These are phyloP conservation scores for Sphaerophoria rueppellii DNA, from an alignment of 2,888 invertebrate species.

Conservation along the genomic window DNA sequence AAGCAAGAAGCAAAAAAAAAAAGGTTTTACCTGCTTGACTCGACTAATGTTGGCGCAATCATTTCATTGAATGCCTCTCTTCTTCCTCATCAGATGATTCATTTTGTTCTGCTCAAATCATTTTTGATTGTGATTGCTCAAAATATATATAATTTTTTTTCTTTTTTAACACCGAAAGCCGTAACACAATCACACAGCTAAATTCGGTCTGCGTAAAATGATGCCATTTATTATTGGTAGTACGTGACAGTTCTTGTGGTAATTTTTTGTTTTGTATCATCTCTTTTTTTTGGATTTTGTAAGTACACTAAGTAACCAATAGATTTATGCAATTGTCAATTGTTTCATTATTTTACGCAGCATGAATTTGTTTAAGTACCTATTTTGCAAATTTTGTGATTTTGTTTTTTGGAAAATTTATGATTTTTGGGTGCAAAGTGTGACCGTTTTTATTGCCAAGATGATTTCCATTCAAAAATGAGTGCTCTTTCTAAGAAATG, in stretches of 20 bases:
- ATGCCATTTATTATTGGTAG: background rate
- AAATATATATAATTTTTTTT: background rate
- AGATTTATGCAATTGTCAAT: background rate
- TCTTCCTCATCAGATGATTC: background rate
- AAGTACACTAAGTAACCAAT: background rate
- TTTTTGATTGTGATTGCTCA: background rate
- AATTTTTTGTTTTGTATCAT: background rate
- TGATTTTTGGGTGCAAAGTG: no score
- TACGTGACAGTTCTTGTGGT: background rate
- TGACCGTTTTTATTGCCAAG: no score
- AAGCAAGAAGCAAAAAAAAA: background rate
- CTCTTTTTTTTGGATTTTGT: background rate
- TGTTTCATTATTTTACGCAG: slow-evolving; percentile 2
- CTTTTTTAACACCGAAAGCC: background rate
- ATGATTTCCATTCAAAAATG: no score
- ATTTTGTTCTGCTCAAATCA: background rate
- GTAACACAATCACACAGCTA: background rate
- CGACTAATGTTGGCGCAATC: background rate
- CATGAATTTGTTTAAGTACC: background rate
- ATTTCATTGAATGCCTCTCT: background rate
- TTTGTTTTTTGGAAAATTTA: no score
- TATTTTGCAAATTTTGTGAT: no score
- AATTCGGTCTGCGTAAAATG: background rate
- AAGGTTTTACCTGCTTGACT: background rate
- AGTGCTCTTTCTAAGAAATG: no score